Conservation (phyloP, 2,888 invertebrate genomes). For the Achlya flavicornis region DNA sequence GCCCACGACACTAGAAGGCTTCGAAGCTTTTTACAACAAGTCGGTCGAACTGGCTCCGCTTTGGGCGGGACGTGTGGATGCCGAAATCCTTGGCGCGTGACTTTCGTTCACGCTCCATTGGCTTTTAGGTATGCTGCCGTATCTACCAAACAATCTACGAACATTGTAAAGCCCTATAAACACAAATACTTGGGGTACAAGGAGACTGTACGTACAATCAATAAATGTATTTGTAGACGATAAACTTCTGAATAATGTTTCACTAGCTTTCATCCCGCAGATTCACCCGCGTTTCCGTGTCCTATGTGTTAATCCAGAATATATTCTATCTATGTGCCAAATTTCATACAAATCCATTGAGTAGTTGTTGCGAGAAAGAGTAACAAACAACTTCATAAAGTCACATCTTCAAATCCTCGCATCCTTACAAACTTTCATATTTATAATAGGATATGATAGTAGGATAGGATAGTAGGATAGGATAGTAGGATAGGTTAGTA, state of each 20-base stretch:
- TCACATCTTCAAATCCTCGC: too few species aligned
- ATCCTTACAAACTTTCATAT: too few species aligned
- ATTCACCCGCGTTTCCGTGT: too few species aligned
- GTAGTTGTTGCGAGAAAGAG: too few species aligned
- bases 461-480: too few species aligned
- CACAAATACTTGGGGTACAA: constrained; percentile 53
- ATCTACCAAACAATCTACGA: constrained; percentile 65
- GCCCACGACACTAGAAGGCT: constrained; percentile 14
- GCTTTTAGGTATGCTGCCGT: constrained; percentile 70
- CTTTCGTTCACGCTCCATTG: constrained; percentile 75
- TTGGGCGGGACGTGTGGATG: constrained; percentile 63
- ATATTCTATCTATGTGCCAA: too few species aligned
- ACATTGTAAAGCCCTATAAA: constrained; percentile 56
- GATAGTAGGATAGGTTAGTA: too few species aligned
- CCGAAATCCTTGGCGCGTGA: constrained; percentile 76
- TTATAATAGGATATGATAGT: too few species aligned
- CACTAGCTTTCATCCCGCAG: too few species aligned
- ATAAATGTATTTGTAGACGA: constrained; percentile 1
- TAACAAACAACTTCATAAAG: too few species aligned
- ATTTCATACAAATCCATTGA: too few species aligned
- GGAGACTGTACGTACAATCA: constrained; percentile 30
- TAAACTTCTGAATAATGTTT: not conserved
- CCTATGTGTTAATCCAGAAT: too few species aligned
- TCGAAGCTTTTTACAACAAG: constrained; percentile 33
- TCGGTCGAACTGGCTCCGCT: constrained; percentile 31